These are phyloP conservation scores for Aradophagus sp. DNA, from an alignment of 1,140 invertebrate species.

Conservation along the genomic window DNA sequence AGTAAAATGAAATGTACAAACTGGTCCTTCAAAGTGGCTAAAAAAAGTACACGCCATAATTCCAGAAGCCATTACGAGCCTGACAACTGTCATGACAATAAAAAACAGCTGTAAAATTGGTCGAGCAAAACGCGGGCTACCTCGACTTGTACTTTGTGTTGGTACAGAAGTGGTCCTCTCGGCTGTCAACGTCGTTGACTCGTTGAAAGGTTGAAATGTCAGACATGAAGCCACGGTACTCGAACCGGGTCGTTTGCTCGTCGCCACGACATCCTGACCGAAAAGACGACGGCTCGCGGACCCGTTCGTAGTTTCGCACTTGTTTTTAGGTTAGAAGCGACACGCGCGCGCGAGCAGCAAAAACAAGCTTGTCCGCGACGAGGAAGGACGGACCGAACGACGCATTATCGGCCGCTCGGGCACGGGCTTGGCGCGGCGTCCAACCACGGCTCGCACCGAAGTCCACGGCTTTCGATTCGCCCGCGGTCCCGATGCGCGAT, in stretches of 20 bases:
- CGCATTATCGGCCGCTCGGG: conserved; percentile 25
- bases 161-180: no score
- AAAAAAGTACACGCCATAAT: no score
- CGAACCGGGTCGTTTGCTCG: conserved; percentile 8
- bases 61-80: no score
- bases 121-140: no score
- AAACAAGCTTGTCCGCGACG: conserved; percentile 37
- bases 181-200: conserved; percentile 2
- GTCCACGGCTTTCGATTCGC: conserved; percentile 26
- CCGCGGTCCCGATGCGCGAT: conserved; percentile 26
- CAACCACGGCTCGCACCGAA: conserved; percentile 9
- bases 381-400: conserved; percentile 34
- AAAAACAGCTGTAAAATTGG: no score
- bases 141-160: neutral
- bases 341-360: conserved; percentile 34
- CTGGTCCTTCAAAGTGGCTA: no score
- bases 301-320: neutral
- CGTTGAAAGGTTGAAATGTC: conserved; percentile 4
- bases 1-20: no score
- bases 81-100: no score
- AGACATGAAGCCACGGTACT: neutral
- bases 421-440: conserved; percentile 8
- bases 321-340: conserved; percentile 47
- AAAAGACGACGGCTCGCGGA: neutral
- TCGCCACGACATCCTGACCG: conserved; percentile 27